These are phyloP conservation scores for Anthonomus grandis DNA, from an alignment of 1,140 invertebrate species.

Conservation along the genomic window DNA sequence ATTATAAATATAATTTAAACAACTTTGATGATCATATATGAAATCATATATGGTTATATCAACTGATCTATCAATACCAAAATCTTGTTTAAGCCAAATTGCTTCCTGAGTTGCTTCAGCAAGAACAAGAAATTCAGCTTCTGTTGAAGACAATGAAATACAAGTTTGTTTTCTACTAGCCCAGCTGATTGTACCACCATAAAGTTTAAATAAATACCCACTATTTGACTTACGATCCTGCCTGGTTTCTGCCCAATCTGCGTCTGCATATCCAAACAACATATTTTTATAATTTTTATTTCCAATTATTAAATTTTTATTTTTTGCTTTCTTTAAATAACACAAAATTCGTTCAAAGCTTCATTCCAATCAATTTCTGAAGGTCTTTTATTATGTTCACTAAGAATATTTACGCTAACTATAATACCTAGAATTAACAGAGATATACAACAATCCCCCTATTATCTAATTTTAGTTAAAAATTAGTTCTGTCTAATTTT, in stretches of 20 bases:
- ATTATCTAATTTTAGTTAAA: conserved; percentile 42
- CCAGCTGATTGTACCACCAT: conserved; percentile 35
- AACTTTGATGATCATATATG: conserved; percentile 26
- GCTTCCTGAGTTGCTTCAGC: conserved; percentile 40
- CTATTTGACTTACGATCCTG: conserved; percentile 42
- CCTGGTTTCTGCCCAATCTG: conserved; percentile 40
- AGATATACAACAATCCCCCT: conserved; percentile 46
- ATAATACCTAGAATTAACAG: no score
- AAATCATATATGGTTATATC: conserved; percentile 7
- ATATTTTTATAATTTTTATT: neutral
- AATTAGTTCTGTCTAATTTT: neutral
- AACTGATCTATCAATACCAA: conserved; percentile 9
- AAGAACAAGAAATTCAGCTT: conserved; percentile 47
- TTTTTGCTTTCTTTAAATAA: neutral
- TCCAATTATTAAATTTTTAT: neutral
- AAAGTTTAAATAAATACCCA: conserved; percentile 37
- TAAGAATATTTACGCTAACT: no score
- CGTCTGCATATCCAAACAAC: conserved; percentile 12
- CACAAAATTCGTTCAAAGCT: neutral
- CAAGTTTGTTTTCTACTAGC: conserved; percentile 38
- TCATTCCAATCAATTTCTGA: neutral
- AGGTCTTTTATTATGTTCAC: conserved; percentile 40
- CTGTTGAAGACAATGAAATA: conserved; percentile 43
- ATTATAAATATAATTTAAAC: conserved; percentile 3
- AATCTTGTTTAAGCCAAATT: conserved; percentile 39